A percentile compares a stretch with the other conserved stretches of the same genome.
Conservation (phyloP, 2,797 vertebrate genomes). For the Parambassis ranga region DNA sequence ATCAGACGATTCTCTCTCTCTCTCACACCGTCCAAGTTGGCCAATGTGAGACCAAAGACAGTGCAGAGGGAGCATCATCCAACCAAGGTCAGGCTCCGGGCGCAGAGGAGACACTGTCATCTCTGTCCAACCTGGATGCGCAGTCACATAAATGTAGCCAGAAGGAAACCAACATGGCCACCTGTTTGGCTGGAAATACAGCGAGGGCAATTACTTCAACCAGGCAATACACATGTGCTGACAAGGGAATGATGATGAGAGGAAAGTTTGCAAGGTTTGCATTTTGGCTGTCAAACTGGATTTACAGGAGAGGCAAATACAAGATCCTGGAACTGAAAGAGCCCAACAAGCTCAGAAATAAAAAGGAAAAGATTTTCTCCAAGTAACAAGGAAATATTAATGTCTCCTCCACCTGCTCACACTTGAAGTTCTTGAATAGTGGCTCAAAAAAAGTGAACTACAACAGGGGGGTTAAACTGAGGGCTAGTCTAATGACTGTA, state of each 20-base stretch:
- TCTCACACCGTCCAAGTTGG: slow-evolving; percentile 47
- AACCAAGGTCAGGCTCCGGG: slow-evolving; percentile 64
- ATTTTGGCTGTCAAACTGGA: slow-evolving; percentile 17
- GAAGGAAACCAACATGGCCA: slow-evolving; percentile 67
- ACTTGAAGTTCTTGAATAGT: slow-evolving; percentile 5
- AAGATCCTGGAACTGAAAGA: too few relatives aligned
- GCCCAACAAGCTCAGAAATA: neutral
- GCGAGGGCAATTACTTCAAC: slow-evolving; percentile 66
- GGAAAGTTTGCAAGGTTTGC: slow-evolving; percentile 39
- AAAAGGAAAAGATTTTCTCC: neutral
- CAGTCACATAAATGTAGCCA: slow-evolving; percentile 49
- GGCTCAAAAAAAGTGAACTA: slow-evolving; percentile 10
- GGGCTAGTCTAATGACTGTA: slow-evolving; percentile 45
- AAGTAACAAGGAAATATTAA: slow-evolving; percentile 5
- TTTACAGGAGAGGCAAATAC: neutral
- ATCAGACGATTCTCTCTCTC: slow-evolving; percentile 48
- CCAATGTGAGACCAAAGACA: slow-evolving; percentile 59
- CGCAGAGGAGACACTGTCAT: slow-evolving; percentile 59
- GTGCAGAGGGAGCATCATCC: slow-evolving; percentile 18
- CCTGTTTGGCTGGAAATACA: slow-evolving; percentile 64
- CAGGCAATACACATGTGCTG: slow-evolving; percentile 33
- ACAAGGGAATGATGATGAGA: slow-evolving; percentile 38
- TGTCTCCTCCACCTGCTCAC: neutral
- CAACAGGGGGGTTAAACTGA: slow-evolving; percentile 30
- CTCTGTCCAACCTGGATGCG: slow-evolving; percentile 65